Evolutionary conservation across 2,888 invertebrate species (phyloP).

Genomic region (Polymixis flavicincta): DNA sequence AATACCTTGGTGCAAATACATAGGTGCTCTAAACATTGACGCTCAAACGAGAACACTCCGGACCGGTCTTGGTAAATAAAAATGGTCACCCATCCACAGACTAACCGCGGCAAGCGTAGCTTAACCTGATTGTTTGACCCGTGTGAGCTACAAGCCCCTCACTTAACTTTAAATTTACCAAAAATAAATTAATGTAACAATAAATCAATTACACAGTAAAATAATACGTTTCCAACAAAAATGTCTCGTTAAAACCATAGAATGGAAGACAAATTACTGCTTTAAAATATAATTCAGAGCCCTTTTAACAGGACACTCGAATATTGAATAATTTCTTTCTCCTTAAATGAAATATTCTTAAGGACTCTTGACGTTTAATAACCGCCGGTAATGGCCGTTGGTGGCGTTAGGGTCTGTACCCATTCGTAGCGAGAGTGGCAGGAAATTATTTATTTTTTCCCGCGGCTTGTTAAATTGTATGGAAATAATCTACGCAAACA

Average conservation of each 20-base stretch:
- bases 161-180: neutral
- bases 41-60: too few species aligned
- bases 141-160: too few species aligned
- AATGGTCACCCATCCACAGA: too few species aligned
- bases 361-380: constrained; percentile 65
- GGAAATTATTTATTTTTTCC: constrained; percentile 1
- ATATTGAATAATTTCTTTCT: constrained; percentile 65
- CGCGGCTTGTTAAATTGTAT: neutral
- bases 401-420: constrained; percentile 43
- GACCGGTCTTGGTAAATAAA: too few species aligned
- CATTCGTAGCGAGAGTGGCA: constrained; percentile 3
- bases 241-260: constrained; percentile 28
- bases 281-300: constrained; percentile 47
- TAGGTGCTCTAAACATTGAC: too few species aligned
- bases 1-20: too few species aligned
- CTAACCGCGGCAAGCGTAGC: too few species aligned
- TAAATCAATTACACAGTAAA: constrained; percentile 14
- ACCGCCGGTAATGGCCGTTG: constrained; percentile 58
- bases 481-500: neutral
- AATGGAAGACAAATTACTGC: constrained; percentile 45
- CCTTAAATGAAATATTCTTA: constrained; percentile 65
- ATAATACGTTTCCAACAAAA: constrained; percentile 23
- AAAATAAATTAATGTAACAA: constrained; percentile 10
- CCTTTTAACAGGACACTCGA: constrained; percentile 46
- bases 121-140: too few species aligned